Conservation (phyloP, 2,113 vertebrate genomes). For the Rhadina sibilatrix region DNA sequence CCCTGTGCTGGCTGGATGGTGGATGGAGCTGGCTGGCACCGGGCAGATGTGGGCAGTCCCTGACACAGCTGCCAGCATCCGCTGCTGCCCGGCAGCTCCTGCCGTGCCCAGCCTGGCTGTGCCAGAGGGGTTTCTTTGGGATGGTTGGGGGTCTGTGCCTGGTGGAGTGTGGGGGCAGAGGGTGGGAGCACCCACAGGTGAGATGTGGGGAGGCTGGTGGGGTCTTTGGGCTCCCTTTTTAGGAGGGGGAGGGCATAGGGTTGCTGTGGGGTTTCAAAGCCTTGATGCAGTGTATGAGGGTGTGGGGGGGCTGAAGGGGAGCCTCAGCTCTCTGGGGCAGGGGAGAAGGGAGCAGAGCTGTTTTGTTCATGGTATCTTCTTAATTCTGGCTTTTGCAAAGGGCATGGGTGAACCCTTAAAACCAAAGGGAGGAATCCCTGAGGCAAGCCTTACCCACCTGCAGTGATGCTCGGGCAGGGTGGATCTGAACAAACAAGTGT, state of each 20-base stretch:
- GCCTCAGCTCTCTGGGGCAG: neutral
- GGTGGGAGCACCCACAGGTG: neutral
- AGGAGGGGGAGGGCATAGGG: neutral
- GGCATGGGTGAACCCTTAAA: neutral
- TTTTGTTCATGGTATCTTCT: neutral
- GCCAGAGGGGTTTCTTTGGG: neutral
- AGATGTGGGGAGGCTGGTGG: neutral
- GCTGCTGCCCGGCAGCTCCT: neutral
- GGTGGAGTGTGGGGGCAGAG: neutral
- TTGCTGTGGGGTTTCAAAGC: neutral
- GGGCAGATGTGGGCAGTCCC: constrained; percentile 29
- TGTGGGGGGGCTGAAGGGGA: neutral
- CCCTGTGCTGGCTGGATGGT: neutral
- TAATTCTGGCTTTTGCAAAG: neutral
- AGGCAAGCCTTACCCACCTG: neutral
- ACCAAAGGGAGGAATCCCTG: neutral
- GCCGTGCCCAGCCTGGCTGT: neutral
- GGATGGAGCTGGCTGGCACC: constrained; percentile 62
- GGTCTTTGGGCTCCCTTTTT: neutral
- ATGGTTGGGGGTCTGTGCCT: neutral
- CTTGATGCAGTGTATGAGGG: rapidly evolving
- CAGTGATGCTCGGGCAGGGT: neutral
- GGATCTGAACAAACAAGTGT: neutral
- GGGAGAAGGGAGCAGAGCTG: neutral
- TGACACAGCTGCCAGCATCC: neutral